These are phyloP conservation scores for Chionomys nivalis DNA, from an alignment of 2,113 vertebrate genomes.

Conservation along the genomic window DNA sequence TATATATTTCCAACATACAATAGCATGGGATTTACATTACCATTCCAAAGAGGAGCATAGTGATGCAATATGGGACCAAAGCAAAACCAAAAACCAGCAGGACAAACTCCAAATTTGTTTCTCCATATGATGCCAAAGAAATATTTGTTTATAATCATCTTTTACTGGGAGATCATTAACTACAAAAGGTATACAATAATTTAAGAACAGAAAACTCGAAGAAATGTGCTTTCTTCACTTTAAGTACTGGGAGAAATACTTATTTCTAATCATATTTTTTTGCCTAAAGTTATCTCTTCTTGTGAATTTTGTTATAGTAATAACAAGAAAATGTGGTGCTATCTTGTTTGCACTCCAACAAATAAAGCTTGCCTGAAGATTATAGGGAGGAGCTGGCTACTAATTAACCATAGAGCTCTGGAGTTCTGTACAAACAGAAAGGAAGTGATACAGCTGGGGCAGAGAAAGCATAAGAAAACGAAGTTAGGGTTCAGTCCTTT, in stretches of 20 bases:
- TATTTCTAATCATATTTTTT: neutral
- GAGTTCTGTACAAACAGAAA: no score
- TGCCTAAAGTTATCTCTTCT: no score
- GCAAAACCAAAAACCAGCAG: neutral
- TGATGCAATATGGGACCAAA: neutral
- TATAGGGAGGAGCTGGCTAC: no score
- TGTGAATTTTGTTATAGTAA: neutral
- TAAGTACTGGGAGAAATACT: constrained; percentile 54
- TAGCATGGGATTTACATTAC: neutral
- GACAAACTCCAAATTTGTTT: neutral
- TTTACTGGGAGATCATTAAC: neutral
- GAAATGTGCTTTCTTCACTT: constrained; percentile 57
- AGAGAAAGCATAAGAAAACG: no score
- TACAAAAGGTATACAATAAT: neutral
- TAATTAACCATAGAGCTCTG: no score
- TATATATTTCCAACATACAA: neutral
- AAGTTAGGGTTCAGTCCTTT: no score
- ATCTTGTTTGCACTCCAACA: no score
- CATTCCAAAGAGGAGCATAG: neutral
- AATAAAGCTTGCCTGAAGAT: no score
- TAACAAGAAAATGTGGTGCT: neutral
- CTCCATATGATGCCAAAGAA: neutral
- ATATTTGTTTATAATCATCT: no score
- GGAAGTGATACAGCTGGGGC: no score
- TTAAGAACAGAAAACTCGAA: neutral